phyloP scores from a whole-genome alignment of 2,888 invertebrate genomes.

The Tiliacea aurago region DNA sequence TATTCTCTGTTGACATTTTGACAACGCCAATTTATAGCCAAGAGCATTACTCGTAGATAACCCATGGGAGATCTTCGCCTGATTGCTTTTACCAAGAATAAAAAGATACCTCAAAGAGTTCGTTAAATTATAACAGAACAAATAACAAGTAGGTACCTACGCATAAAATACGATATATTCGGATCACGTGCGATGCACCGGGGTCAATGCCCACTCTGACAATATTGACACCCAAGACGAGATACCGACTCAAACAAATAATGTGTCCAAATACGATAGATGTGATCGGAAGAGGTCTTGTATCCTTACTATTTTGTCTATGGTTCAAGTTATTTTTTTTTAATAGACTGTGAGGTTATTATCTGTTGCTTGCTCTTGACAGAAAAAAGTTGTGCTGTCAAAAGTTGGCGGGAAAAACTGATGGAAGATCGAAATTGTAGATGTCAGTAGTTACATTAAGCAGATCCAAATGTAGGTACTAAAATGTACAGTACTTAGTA shows the following conservation, averaged over 20 bases:
- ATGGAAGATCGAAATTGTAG: background rate
- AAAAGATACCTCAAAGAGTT: slow-evolving; percentile 3
- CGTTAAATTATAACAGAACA: slow-evolving; percentile 6
- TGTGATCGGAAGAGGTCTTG: slow-evolving; percentile 64
- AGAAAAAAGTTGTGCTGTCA: slow-evolving; percentile 12
- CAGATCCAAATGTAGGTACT: too few relatives aligned
- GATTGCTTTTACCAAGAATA: slow-evolving; percentile 3
- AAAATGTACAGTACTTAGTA: too few relatives aligned
- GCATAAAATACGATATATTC: slow-evolving; percentile 59
- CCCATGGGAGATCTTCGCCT: background rate
- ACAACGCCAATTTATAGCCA: too few relatives aligned
- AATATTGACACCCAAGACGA: slow-evolving; percentile 84
- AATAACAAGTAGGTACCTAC: slow-evolving; percentile 18
- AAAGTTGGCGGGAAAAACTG: background rate
- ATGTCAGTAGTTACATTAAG: too few relatives aligned
- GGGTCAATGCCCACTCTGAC: slow-evolving; percentile 82
- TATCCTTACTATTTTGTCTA: slow-evolving; percentile 55
- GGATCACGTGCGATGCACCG: slow-evolving; percentile 76
- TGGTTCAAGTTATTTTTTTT: slow-evolving; percentile 32
- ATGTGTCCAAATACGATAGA: slow-evolving; percentile 82
- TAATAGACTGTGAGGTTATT: background rate
- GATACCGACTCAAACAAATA: slow-evolving; percentile 86
- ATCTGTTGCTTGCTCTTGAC: background rate
- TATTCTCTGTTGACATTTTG: too few relatives aligned
- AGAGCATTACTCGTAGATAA: too few relatives aligned